Conservation (phyloP, 1,140 invertebrate species). For the Aphelenchoides avenae region DNA sequence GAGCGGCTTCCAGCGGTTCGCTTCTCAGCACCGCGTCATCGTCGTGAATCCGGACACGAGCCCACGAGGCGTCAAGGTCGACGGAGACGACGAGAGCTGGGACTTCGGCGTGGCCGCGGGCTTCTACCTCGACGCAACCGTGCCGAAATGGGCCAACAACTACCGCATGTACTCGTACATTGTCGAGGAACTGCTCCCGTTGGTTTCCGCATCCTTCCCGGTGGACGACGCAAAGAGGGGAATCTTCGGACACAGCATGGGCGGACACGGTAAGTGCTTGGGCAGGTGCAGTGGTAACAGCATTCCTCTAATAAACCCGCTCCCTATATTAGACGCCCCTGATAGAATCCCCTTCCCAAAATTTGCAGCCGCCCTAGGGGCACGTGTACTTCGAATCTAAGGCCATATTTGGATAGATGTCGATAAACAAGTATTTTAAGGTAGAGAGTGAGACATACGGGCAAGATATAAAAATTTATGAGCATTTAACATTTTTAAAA, state of each 20-base stretch:
- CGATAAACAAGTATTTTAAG: no score
- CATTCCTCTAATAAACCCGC: no score
- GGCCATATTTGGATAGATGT: no score
- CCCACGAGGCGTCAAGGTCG: constrained; percentile 70
- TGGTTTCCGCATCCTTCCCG: constrained; percentile 74
- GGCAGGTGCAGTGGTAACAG: no score
- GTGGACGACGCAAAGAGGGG: constrained; percentile 60
- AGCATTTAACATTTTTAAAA: constrained; percentile 9
- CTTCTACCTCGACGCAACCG: constrained; percentile 87
- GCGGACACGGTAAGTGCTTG: constrained; percentile 44
- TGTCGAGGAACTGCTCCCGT: constrained; percentile 76
- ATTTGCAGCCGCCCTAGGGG: no score
- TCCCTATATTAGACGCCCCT: background rate
- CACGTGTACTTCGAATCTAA: no score
- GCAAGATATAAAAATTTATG: background rate
- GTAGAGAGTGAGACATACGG: background rate
- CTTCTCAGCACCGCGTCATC: constrained; percentile 74
- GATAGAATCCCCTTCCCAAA: no score
- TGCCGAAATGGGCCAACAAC: constrained; percentile 84
- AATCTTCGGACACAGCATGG: constrained; percentile 61
- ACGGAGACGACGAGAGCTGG: constrained; percentile 78
- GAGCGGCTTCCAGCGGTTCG: constrained; percentile 81
- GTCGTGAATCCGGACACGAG: constrained; percentile 92
- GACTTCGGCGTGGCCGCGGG: constrained; percentile 92
- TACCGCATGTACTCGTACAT: constrained; percentile 95